phyloP scores from a whole-genome alignment of 2,797 vertebrate genomes.

The Coranthus polyacanthus region DNA sequence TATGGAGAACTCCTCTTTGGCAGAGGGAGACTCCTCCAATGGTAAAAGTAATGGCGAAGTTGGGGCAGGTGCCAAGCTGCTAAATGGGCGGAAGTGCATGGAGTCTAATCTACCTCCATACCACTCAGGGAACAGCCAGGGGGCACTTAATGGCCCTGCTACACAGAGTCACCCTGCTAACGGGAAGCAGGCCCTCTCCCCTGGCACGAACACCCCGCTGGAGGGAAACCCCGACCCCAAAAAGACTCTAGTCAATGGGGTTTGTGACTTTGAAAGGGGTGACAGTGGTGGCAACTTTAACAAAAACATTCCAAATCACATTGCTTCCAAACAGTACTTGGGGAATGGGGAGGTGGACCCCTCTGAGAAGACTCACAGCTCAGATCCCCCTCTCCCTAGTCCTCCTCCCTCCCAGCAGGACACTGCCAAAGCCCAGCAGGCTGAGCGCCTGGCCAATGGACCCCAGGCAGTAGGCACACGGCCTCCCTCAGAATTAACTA shows the following conservation, averaged over 20 bases:
- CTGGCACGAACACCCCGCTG: conserved; percentile 67
- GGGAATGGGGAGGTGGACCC: conserved; percentile 97
- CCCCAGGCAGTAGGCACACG: conserved; percentile 90
- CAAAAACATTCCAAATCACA: conserved; percentile 99
- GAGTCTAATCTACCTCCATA: conserved; percentile 99
- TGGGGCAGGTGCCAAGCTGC: conserved; percentile 91
- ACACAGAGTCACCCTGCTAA: conserved; percentile 89
- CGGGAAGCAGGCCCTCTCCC: conserved; percentile 84
- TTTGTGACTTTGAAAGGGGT: conserved; percentile 97
- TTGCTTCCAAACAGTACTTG: conserved; percentile 97
- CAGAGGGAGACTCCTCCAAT: conserved; percentile 85
- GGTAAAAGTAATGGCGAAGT: conserved; percentile 94
- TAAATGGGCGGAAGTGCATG: conserved; percentile 97
- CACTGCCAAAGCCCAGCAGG: conserved; percentile 98
- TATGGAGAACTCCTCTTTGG: conserved; percentile 98
- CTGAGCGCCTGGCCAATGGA: conserved; percentile 95
- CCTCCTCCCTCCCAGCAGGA: conserved; percentile 90
- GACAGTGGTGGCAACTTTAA: conserved; percentile 90
- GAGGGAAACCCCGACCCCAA: conserved; percentile 89
- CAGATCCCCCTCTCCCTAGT: conserved; percentile 71
- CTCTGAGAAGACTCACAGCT: conserved; percentile 87
- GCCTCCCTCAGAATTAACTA: conserved; percentile 89
- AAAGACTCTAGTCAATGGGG: conserved; percentile 96
- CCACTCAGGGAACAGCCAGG: conserved; percentile 99
- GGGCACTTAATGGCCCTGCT: conserved; percentile 93